Evolutionary conservation across 2,888 invertebrate species (phyloP).

Genomic region (Torymus aiolomorphi): DNA sequence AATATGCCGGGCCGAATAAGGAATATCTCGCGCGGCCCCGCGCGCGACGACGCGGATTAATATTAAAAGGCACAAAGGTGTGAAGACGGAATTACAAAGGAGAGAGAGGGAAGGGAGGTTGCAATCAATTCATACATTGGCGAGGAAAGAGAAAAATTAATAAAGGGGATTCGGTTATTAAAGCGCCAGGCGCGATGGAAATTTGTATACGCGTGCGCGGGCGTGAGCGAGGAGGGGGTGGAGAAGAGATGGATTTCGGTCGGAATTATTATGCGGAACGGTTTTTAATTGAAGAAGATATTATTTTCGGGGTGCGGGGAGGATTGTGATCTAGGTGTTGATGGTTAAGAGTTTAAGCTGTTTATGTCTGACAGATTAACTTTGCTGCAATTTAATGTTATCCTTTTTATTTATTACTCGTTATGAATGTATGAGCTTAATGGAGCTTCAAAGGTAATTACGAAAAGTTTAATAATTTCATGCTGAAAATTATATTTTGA

Average conservation of each 20-base stretch:
- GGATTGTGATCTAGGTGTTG: background rate
- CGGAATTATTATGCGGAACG: conserved; percentile 9
- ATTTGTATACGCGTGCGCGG: background rate
- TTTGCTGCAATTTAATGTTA: no score
- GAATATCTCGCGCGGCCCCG: conserved; percentile 51
- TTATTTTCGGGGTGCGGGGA: background rate
- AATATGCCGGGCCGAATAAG: conserved; percentile 68
- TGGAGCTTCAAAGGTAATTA: no score
- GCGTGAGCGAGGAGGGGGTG: background rate
- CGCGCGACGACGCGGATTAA: conserved; percentile 54
- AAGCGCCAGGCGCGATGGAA: background rate
- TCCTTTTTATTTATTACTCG: no score
- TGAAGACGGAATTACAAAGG: conserved; percentile 62
- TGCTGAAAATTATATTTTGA: no score
- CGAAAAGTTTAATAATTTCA: no score
- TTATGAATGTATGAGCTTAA: no score
- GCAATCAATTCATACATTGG: conserved; percentile 32
- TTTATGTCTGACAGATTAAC: no score
- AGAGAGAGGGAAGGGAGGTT: conserved; percentile 50
- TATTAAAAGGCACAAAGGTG: conserved; percentile 59
- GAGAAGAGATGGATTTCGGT: no score
- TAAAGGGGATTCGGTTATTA: conserved; percentile 30
- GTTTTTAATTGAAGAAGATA: conserved; percentile 9
- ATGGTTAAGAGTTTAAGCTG: no score
- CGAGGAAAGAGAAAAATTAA: conserved; percentile 36